phyloP scores from a whole-genome alignment of 2,888 invertebrate genomes.

The Timandra comae region DNA sequence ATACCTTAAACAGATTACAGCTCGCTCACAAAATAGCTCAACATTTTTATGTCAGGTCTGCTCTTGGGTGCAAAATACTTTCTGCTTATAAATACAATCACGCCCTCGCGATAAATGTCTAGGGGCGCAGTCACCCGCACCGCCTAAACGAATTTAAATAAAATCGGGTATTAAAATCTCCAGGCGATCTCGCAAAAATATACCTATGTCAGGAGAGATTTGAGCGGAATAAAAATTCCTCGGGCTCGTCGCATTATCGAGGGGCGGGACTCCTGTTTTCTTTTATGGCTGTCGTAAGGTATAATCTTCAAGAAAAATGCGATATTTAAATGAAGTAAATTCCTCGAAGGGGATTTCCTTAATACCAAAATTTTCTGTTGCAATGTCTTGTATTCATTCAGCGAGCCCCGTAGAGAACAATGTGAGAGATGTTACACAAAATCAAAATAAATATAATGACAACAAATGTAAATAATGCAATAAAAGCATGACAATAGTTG shows the following conservation, averaged over 20 bases:
- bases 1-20: slow-evolving; percentile 20
- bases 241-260: slow-evolving; percentile 71
- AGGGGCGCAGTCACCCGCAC: slow-evolving; percentile 62
- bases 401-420: slow-evolving; percentile 18
- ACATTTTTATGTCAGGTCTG: slow-evolving; percentile 19
- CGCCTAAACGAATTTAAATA: slow-evolving; percentile 74
- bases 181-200: slow-evolving; percentile 71
- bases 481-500: slow-evolving; percentile 7
- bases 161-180: slow-evolving; percentile 74
- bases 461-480: too few species aligned
- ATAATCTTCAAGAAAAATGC: slow-evolving; percentile 77
- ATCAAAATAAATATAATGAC: too few species aligned
- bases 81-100: slow-evolving; percentile 68
- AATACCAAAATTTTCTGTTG: slow-evolving; percentile 59
- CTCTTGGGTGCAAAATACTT: slow-evolving; percentile 31
- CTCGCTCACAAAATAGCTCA: slow-evolving; percentile 16
- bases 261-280: slow-evolving; percentile 72
- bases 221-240: slow-evolving; percentile 76
- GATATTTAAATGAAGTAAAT: slow-evolving; percentile 76
- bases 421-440: slow-evolving; percentile 16
- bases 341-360: slow-evolving; percentile 62
- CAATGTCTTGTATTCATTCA: slow-evolving; percentile 63
- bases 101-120: slow-evolving; percentile 69
- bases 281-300: slow-evolving; percentile 76
- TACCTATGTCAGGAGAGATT: slow-evolving; percentile 75